phyloP scores from a whole-genome alignment of 2,113 vertebrate genomes.

The Phalacrocorax pelagicus region DNA sequence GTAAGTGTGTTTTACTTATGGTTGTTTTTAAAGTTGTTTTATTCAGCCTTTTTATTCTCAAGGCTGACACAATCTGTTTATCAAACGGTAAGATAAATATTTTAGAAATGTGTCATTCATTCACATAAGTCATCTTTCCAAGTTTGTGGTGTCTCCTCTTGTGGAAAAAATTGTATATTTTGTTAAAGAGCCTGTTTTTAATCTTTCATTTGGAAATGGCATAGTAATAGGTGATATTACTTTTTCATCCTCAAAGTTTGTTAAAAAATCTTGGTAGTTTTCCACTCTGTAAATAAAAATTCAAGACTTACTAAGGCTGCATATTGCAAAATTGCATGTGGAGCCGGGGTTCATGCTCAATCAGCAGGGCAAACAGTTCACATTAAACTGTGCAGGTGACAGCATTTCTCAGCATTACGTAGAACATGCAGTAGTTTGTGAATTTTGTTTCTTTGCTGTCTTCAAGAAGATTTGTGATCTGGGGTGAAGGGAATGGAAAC shows the following conservation, averaged over 20 bases:
- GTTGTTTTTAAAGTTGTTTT: neutral
- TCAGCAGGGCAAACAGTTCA: neutral
- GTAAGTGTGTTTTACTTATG: neutral
- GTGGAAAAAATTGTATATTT: neutral
- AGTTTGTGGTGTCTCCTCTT: neutral
- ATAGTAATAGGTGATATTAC: neutral
- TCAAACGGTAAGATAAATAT: neutral
- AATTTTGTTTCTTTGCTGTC: neutral
- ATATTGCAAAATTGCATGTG: neutral
- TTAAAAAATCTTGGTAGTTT: neutral
- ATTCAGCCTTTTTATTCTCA: neutral
- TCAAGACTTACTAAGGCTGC: neutral
- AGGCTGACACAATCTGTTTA: slow-evolving; percentile 36
- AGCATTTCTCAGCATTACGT: neutral
- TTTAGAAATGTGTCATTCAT: neutral
- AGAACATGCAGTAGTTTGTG: too few species aligned
- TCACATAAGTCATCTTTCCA: slow-evolving; percentile 1
- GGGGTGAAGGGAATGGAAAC: neutral
- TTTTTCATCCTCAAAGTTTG: too few species aligned
- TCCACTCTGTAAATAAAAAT: neutral
- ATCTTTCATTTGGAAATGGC: neutral
- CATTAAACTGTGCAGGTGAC: neutral
- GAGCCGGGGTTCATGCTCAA: accelerated
- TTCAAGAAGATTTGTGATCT: neutral
- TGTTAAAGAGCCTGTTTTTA: neutral